Conservation (phyloP, 2,888 invertebrate genomes). For the Eristalinus sepulchralis region DNA sequence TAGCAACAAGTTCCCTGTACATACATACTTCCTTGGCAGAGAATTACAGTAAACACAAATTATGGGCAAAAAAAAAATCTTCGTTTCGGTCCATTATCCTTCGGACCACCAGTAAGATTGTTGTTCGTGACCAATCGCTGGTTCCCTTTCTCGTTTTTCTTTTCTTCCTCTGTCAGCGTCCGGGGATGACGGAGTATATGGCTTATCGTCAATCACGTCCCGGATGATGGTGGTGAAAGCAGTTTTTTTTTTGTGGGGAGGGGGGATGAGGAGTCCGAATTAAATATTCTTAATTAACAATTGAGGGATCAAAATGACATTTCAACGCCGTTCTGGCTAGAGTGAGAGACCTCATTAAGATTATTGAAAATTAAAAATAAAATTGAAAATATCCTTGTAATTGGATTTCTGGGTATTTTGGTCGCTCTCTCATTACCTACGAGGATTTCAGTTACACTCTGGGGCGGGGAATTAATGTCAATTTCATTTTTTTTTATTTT, state of each 20-base stretch:
- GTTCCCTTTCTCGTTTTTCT: neutral
- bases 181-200: neutral
- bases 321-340: neutral
- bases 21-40: neutral
- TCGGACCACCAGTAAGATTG: neutral
- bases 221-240: neutral
- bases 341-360: slow-evolving; percentile 20
- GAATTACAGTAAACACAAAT: slow-evolving; percentile 16
- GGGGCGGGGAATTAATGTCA: neutral
- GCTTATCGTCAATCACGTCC: neutral
- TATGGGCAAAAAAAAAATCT: neutral
- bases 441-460: neutral
- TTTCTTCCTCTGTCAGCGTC: neutral
- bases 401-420: slow-evolving; percentile 12
- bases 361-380: slow-evolving; percentile 14
- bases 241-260: neutral
- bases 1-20: neutral
- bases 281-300: slow-evolving; percentile 23
- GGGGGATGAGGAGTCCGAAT: neutral
- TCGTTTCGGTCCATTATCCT: neutral
- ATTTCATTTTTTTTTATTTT: neutral
- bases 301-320: slow-evolving; percentile 10
- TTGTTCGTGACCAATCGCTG: neutral
- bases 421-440: neutral
- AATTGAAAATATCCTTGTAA: slow-evolving; percentile 1